Evolutionary conservation across 2,888 invertebrate species (phyloP).

Genomic region (Diplazon laetatorius): DNA sequence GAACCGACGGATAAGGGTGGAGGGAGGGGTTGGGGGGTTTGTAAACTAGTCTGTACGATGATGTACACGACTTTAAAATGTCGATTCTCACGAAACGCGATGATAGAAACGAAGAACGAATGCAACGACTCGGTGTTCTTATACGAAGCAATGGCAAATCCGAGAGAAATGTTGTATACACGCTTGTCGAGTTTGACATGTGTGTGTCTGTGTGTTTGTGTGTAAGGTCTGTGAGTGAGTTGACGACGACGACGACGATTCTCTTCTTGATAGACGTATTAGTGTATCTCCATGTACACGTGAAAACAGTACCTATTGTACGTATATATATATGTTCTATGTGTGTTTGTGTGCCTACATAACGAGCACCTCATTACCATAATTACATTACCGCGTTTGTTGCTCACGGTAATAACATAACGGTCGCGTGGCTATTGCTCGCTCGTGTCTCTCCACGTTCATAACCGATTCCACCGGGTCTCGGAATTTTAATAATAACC

Average conservation of each 20-base stretch:
- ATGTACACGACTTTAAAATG: conserved; percentile 75
- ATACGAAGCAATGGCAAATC: conserved; percentile 11
- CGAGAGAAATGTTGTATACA: conserved; percentile 14
- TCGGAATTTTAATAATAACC: conserved; percentile 51
- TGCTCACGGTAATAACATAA: conserved; percentile 65
- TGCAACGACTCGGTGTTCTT: conserved; percentile 41
- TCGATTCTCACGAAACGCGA: conserved; percentile 70
- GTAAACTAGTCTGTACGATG: conserved; percentile 63
- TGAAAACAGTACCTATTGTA: neutral
- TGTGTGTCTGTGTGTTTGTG: too few relatives aligned
- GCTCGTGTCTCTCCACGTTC: conserved; percentile 54
- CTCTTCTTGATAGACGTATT: conserved; percentile 55
- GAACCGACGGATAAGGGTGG: too few relatives aligned
- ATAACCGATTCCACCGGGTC: conserved; percentile 37
- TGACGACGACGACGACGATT: conserved; percentile 50
- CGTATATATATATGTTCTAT: too few relatives aligned
- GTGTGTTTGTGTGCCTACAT: conserved; percentile 54
- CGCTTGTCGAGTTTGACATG: conserved; percentile 37
- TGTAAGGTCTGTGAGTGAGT: conserved; percentile 46
- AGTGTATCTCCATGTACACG: conserved; percentile 31
- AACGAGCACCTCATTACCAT: conserved; percentile 70
- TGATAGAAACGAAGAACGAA: conserved; percentile 55
- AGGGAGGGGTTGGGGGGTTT: too few relatives aligned
- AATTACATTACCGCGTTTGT: conserved; percentile 69
- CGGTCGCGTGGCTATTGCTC: conserved; percentile 68